Base-by-base conservation (phyloP, 2,888 invertebrate genomes). In the Tortricodes alternella region DNA sequence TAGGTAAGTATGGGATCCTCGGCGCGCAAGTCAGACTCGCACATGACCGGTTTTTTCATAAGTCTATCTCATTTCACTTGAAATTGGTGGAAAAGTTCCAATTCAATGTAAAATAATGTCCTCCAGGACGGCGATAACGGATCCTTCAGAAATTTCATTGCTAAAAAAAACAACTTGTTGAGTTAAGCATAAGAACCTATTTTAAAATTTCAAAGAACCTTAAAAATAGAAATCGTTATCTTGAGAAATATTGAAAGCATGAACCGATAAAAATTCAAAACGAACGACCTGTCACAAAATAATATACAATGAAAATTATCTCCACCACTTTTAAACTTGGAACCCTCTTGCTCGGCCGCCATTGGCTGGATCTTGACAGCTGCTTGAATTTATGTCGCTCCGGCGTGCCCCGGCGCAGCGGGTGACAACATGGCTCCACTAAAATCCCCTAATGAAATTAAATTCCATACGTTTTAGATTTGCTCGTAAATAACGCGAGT, bases 231-330 rank as follows among this genome's bases (percentile, higher is more conserved):
- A 67, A 63, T 67, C 65, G 70, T 70, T 75, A 76, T 80, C 76
- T 73, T 65, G 61, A 78, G 76, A 81, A 82, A 84, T 85, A 87
- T 85, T 74, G 78, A 82, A 84, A 80, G 79, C 78, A 72, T 63
- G 73, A 67, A 76, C 73, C 82, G 77, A 88, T 89, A 89, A 88
- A 89, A 85, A 29, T 81, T 67, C 82, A 74, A 72, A 86, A 90
- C 87, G 89, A 89, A 90, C 87, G 89, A 89, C 90, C 90, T 89
- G 90, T 90, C 90, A 89, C 89, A 83, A 89, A 74, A 88, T 89
- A 89, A 89, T 89, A 87, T 90, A 90, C 87, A 89, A 87, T 86
- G 84, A 86, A 50, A 86, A 88, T 89, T 86, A 89, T 89, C 89
- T 89, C 84, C 83, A 85, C 88, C 90, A 89, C 89, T 86, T 87